Evolutionary conservation across 2,113 vertebrate genomes (phyloP).

Genomic region (Tenebrosternarchus preto): DNA sequence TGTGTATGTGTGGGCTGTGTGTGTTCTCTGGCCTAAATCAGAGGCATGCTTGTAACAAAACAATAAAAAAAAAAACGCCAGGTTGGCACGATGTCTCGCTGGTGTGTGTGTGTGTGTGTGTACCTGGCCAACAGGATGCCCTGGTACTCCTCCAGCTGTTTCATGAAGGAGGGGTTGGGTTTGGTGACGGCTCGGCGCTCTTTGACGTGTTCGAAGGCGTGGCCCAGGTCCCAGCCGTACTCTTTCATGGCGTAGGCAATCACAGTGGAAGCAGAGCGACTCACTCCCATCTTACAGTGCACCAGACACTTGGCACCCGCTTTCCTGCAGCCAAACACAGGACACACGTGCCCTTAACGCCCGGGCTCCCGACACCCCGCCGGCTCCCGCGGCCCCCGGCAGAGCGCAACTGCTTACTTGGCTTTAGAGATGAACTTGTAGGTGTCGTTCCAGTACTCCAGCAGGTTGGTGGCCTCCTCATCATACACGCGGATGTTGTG

Average conservation of each 20-base stretch:
- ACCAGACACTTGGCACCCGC: conserved; percentile 95
- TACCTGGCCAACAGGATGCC: conserved; percentile 97
- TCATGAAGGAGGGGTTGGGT: conserved; percentile 96
- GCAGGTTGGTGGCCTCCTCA: conserved; percentile 94
- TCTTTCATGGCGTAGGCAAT: conserved; percentile 99
- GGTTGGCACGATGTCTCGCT: background rate
- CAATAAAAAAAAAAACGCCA: background rate
- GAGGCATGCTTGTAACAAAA: background rate
- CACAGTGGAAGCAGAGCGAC: conserved; percentile 94
- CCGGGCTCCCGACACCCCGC: background rate
- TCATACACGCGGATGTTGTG: conserved; percentile 97
- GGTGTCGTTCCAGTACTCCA: conserved; percentile 98
- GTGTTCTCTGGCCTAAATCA: conserved; percentile 9
- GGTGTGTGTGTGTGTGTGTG: conserved; percentile 3
- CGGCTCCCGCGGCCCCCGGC: background rate
- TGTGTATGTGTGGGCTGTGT: background rate
- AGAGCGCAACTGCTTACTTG: conserved; percentile 77
- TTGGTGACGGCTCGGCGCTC: conserved; percentile 90
- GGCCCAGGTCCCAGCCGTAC: conserved; percentile 94
- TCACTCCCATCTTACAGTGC: conserved; percentile 99
- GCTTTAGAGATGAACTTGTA: conserved; percentile 99
- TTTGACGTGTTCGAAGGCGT: conserved; percentile 92
- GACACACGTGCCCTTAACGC: background rate
- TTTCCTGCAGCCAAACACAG: conserved; percentile 74
- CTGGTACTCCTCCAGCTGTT: conserved; percentile 97